Percentiles rank a stretch among this genome's conserved stretches.
Evolutionary conservation across 2,888 invertebrate species (phyloP).

Genomic region (Andrena praecox): DNA sequence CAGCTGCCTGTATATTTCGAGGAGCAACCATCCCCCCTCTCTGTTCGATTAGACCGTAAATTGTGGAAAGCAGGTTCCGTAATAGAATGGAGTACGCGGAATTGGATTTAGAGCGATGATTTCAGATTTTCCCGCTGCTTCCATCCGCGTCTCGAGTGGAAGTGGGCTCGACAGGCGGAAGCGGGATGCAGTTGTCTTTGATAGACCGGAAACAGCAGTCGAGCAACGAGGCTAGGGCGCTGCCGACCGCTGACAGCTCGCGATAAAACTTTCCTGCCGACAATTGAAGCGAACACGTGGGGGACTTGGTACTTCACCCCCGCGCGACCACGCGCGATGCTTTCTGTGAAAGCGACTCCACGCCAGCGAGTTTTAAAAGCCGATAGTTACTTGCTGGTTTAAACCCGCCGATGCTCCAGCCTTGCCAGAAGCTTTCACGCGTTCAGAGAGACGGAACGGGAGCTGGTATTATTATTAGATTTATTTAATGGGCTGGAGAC

Average conservation of each 20-base stretch:
- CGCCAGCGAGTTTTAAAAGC: constrained; percentile 31
- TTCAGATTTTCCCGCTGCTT: constrained; percentile 13
- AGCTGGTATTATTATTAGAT: neutral
- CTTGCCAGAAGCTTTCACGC: neutral
- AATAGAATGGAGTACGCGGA: neutral
- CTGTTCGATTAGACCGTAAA: too few relatives aligned
- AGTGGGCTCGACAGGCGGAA: constrained; percentile 44
- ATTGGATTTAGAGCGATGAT: constrained; percentile 3
- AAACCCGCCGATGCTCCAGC: neutral
- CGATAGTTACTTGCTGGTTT: constrained; percentile 28
- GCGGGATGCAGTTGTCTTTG: constrained; percentile 50
- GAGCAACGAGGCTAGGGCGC: constrained; percentile 21
- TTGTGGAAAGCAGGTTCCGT: too few relatives aligned
- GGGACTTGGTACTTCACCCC: constrained; percentile 1
- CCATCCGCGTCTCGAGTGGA: neutral
- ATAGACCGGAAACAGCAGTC: constrained; percentile 53
- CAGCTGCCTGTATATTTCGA: too few relatives aligned
- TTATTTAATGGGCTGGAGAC: too few relatives aligned
- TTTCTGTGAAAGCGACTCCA: neutral
- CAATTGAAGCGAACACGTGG: constrained; percentile 8
- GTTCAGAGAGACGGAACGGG: neutral
- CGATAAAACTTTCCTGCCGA: constrained; percentile 52
- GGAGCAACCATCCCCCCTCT: too few relatives aligned
- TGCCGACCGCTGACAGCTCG: constrained; percentile 57
- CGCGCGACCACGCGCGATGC: neutral